A percentile compares a stretch with the other conserved stretches of the same genome.
Conservation (phyloP, 2,888 invertebrate genomes). For the Chaetoderma sp. region DNA sequence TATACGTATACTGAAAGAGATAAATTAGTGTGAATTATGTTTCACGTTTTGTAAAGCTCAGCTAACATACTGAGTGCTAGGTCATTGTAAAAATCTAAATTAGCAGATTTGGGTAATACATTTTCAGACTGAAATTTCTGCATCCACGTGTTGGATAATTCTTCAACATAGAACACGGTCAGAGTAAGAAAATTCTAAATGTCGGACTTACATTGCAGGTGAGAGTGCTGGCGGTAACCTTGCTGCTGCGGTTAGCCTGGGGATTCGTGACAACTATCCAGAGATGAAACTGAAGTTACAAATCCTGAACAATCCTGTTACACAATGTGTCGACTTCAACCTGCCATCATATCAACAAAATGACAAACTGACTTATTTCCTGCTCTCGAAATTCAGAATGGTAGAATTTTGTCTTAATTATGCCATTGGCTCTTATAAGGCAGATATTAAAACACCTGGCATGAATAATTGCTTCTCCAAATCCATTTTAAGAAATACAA, state of each 20-base stretch:
- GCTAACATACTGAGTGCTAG: too few relatives aligned
- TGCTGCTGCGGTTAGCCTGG: slow-evolving; percentile 5
- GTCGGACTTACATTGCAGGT: slow-evolving; percentile 2
- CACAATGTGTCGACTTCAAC: not conserved
- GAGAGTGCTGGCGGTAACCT: slow-evolving; percentile 16
- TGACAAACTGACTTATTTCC: not conserved
- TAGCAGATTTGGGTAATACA: too few relatives aligned
- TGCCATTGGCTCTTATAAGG: not conserved
- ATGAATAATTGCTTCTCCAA: not conserved
- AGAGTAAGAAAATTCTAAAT: too few relatives aligned
- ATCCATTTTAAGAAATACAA: not conserved
- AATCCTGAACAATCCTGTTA: not conserved
- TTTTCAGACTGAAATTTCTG: too few relatives aligned
- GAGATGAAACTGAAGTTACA: slow-evolving; percentile 3
- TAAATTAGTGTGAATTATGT: too few relatives aligned
- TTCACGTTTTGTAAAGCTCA: too few relatives aligned
- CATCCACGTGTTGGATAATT: too few relatives aligned
- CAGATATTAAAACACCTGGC: not conserved
- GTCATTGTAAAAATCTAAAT: too few relatives aligned
- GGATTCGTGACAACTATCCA: slow-evolving; percentile 1
- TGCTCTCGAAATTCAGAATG: too few relatives aligned
- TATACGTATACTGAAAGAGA: too few relatives aligned
- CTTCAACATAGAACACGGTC: too few relatives aligned
- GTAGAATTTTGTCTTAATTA: too few relatives aligned
- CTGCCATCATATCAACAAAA: not conserved